Conservation (phyloP, 2,113 vertebrate genomes). For the Orthonyx spaldingii region DNA sequence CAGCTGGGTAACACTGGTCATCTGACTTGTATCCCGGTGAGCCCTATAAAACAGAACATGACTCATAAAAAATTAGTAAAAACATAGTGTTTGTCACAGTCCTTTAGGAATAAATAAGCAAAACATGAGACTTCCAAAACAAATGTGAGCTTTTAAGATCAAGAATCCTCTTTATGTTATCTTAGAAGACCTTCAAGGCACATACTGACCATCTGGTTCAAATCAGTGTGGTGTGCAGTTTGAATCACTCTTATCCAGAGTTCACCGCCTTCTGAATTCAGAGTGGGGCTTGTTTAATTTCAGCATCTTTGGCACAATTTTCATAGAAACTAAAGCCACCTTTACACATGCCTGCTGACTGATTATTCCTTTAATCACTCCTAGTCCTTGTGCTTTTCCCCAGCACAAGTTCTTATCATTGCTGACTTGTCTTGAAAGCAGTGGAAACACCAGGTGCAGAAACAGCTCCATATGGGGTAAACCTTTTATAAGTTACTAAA, state of each 20-base stretch:
- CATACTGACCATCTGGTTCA: background rate
- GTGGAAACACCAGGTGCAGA: background rate
- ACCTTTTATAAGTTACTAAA: background rate
- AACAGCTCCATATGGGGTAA: background rate
- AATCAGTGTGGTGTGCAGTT: background rate
- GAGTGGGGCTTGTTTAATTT: background rate
- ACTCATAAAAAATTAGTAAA: background rate
- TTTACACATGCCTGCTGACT: background rate
- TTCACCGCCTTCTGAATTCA: background rate
- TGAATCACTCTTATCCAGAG: background rate
- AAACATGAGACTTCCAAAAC: background rate
- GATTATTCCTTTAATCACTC: background rate
- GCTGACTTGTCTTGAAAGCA: background rate
- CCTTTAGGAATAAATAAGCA: background rate
- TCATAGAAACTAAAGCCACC: background rate
- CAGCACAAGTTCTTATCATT: background rate
- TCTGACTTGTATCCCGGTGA: background rate
- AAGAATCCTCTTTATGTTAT: background rate
- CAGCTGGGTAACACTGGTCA: background rate
- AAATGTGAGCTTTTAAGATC: background rate
- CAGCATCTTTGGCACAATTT: background rate
- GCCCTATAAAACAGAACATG: background rate
- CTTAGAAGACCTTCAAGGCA: background rate
- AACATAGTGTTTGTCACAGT: background rate
- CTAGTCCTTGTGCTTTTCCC: background rate